Conservation (phyloP, 1,140 invertebrate species). For the Papilio dardanus region DNA sequence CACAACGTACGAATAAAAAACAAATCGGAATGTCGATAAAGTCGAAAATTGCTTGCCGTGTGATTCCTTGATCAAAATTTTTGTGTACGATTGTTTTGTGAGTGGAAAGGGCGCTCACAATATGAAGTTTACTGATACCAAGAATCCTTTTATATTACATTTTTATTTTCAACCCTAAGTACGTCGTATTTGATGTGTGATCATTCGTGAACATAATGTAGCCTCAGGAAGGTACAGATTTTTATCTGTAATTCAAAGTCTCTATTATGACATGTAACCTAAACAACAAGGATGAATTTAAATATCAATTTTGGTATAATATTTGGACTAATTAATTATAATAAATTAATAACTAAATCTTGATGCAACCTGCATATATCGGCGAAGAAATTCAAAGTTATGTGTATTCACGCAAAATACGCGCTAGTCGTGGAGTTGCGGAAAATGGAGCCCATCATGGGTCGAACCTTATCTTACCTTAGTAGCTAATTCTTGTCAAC, state of each 20-base stretch:
- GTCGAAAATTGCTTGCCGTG: constrained; percentile 28
- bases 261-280: too few species aligned
- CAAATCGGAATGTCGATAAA: constrained; percentile 20
- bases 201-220: neutral
- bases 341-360: too few species aligned
- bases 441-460: too few species aligned
- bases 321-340: too few species aligned
- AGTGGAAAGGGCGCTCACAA: constrained; percentile 34
- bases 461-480: too few species aligned
- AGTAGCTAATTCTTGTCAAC: too few species aligned
- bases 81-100: constrained; percentile 38
- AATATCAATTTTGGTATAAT: too few species aligned
- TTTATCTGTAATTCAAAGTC: neutral
- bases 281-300: too few species aligned
- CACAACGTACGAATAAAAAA: constrained; percentile 34
- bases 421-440: too few species aligned
- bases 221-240: neutral
- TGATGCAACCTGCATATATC: too few species aligned
- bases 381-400: too few species aligned
- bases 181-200: neutral
- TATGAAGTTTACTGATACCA: constrained; percentile 10
- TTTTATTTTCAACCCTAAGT: constrained; percentile 5
- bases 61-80: constrained; percentile 35
- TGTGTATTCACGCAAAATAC: too few species aligned
- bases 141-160: neutral